Evolutionary conservation across 2,113 vertebrate genomes (phyloP).

Genomic region (Chrysochloris asiatica): DNA sequence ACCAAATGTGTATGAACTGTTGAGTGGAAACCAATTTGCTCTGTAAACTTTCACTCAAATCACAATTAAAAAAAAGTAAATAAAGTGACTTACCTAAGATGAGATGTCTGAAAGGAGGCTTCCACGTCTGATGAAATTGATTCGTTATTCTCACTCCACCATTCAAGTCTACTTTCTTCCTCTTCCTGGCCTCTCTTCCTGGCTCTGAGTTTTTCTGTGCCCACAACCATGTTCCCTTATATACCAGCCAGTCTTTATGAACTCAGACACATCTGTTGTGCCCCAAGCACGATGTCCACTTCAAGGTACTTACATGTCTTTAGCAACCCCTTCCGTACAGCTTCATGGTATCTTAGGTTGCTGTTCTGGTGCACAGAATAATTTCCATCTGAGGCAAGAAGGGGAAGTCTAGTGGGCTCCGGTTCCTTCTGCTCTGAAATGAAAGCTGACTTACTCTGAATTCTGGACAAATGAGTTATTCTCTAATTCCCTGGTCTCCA

Average conservation of each 20-base stretch:
- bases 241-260: neutral
- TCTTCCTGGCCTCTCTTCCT: neutral
- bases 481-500: constrained; percentile 1
- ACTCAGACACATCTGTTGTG: neutral
- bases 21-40: no score
- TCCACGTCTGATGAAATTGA: neutral
- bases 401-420: constrained; percentile 68
- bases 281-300: neutral
- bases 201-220: neutral
- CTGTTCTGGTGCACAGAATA: constrained; percentile 78
- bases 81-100: neutral
- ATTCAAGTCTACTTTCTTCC: neutral
- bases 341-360: constrained; percentile 78
- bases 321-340: constrained; percentile 69
- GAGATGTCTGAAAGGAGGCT: constrained; percentile 2
- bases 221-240: neutral
- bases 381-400: constrained; percentile 67
- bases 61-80: no score
- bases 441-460: constrained; percentile 31
- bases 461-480: neutral
- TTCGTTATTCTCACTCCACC: neutral
- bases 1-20: no score
- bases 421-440: constrained; percentile 69
- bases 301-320: constrained; percentile 78
- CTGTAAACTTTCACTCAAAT: no score